Evolutionary conservation across 2,888 invertebrate species (phyloP), one percentile per base, ranked within the genome.

Genomic region (Enchytraeus crypticus): DNA sequence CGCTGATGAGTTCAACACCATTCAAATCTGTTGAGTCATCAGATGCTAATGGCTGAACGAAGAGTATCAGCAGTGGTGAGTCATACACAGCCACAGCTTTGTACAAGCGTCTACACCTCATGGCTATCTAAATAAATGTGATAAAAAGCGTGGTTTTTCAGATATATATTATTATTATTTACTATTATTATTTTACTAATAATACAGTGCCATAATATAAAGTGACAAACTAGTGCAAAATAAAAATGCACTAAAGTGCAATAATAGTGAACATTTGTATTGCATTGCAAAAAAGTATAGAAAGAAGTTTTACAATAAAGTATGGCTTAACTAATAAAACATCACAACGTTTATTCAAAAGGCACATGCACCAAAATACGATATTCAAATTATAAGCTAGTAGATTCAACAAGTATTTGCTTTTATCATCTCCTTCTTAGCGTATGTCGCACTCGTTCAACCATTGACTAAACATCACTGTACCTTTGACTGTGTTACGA

Each of bases 81-180:
- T 45, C 45, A 14, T 38, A 38, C 49, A 57, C 27, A 21, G 57
- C 51, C 8, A 51, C 49, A 18, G 49, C 21, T 27, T 51, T 43
- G n/a, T 21, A 18, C 3, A 61, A 32, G 1, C 32, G 30, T 29
- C n/a, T n/a, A 5, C 29, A 11, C 30, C 27, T 49, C 27, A 58
- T 29, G 46, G 49, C 57, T 18, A 61, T 43, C 61, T 61, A 57
- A 21, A 51, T 34, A 23, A 59, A 56, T 5, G n/a, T n/a, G n/a
- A n/a, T n/a, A n/a, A n/a, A n/a, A n/a, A n/a, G n/a, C n/a, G n/a
- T n/a, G n/a, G n/a, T n/a, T n/a, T n/a, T n/a, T n/a, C n/a, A n/a
- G n/a, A n/a, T n/a, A n/a, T n/a, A n/a, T n/a, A n/a, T n/a, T n/a
- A n/a, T n/a, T n/a, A n/a, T n/a, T n/a, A n/a, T n/a, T n/a, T n/a